These are phyloP conservation scores for Hypotaenidia okinawae DNA, from an alignment of 2,797 vertebrate species.

Conservation along the genomic window DNA sequence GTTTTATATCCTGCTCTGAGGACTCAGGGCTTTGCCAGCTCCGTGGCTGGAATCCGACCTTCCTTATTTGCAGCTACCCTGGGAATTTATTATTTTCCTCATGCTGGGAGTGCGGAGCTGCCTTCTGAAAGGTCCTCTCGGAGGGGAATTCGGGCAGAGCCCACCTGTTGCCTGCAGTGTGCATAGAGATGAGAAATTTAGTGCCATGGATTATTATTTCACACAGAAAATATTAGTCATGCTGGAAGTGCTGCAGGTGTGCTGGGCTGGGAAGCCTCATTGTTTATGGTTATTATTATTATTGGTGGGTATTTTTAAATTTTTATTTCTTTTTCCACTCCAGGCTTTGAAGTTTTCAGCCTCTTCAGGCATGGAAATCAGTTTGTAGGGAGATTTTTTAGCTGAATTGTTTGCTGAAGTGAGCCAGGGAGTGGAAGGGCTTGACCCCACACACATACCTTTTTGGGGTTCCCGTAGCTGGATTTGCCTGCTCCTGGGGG, in stretches of 20 bases:
- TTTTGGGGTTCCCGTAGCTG: background rate
- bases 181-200: background rate
- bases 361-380: background rate
- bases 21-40: background rate
- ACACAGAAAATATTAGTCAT: conserved; percentile 34
- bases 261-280: conserved; percentile 1
- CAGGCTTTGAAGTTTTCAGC: conserved; percentile 38
- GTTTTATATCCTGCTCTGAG: background rate
- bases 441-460: background rate
- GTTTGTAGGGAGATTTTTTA: background rate
- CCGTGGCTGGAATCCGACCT: background rate
- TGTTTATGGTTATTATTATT: background rate
- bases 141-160: background rate
- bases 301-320: background rate
- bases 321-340: background rate
- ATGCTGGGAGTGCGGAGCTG: background rate
- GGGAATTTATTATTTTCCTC: background rate
- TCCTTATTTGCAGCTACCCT: background rate
- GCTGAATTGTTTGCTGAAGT: background rate
- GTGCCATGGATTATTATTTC: background rate
- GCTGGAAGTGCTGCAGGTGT: conserved; percentile 21
- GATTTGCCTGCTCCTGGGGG: rapidly evolving
- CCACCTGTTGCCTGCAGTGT: background rate
- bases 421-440: background rate
- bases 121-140: background rate